Evolutionary conservation across 2,113 vertebrate genomes (phyloP), one percentile per base, ranked within the genome.

Genomic region (Scolopax mira): DNA sequence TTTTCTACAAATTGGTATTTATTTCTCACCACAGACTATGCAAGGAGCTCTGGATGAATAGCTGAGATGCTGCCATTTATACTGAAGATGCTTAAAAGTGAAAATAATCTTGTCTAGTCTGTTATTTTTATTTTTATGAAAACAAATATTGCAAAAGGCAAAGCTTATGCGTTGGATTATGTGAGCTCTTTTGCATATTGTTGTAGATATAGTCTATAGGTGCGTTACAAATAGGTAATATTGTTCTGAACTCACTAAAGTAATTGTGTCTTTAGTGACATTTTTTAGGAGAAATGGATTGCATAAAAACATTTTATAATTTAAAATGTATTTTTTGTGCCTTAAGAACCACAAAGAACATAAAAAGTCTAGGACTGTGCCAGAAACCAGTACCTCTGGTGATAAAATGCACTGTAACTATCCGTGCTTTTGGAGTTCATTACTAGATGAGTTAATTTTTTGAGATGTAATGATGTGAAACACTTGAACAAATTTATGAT

Each of bases 401-500:
- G 66, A 89, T 54, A 73, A 79, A 85, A 94, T 39, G n/a, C 3
- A 1, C 71, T 73, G 46, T 60, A 79, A 83, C 39, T 83, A 54
- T 65, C 23, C n/a, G 42, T 28, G 61, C 31, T 60, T 91, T 89
- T 80, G 16, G 44, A 94, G 33, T 65, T 89, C 55, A 88, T 62
- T 85, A 78, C 49, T 58, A 75, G 51, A 65, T 42, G 49, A 74
- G 28, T 54, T 93, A 73, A 79, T 83, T 73, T 94, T 92, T 91
- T 83, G 67, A 91, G 41, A 31, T 80, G 62, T 60, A 91, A 66
- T 60, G 62, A 85, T 85, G 58, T 54, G 60, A 88, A 85, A 65
- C 51, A 49, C 91, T 92, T 81, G 79, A 89, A 79, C 18, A 91
- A 89, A 83, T 77, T 87, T 67, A 89, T 57, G 49, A 77, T 73